Percentiles rank a stretch among this genome's conserved stretches.
phyloP scores from a whole-genome alignment of 2,888 invertebrate genomes.

The Antheraea yamamai region DNA sequence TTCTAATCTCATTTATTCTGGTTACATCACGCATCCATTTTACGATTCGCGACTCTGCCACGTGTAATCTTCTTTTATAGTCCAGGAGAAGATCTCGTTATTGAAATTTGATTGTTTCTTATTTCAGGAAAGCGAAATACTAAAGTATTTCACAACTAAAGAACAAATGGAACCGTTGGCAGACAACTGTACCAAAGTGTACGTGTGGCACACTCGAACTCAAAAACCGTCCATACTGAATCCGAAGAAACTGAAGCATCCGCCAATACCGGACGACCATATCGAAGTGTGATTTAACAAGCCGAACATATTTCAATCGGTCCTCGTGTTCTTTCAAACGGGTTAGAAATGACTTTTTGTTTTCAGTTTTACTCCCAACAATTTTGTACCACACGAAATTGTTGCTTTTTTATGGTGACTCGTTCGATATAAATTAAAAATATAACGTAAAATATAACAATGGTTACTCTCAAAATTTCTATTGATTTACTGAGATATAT shows the following conservation, averaged over 20 bases:
- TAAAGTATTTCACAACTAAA: conserved; percentile 86
- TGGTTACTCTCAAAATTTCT: neutral
- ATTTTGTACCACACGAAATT: neutral
- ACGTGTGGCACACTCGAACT: conserved; percentile 99
- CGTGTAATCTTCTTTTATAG: too few species aligned
- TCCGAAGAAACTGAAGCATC: conserved; percentile 83
- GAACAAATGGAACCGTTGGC: conserved; percentile 95
- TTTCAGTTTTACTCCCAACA: neutral
- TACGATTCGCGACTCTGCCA: too few species aligned
- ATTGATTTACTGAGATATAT: neutral
- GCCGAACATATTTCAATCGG: neutral
- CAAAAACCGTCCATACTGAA: conserved; percentile 90
- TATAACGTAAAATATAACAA: neutral
- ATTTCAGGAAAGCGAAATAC: conserved; percentile 89
- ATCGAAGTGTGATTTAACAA: conserved; percentile 59
- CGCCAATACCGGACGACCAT: conserved; percentile 60
- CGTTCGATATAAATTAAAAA: neutral
- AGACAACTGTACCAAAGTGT: conserved; percentile 95
- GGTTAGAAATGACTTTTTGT: neutral
- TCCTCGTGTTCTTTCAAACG: neutral
- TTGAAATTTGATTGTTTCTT: neutral
- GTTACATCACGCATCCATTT: too few species aligned
- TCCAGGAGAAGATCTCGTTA: neutral
- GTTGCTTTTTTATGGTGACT: neutral
- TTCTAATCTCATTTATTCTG: too few species aligned